phyloP scores from a whole-genome alignment of 1,140 invertebrate species.

The Tetramorium alpestre region DNA sequence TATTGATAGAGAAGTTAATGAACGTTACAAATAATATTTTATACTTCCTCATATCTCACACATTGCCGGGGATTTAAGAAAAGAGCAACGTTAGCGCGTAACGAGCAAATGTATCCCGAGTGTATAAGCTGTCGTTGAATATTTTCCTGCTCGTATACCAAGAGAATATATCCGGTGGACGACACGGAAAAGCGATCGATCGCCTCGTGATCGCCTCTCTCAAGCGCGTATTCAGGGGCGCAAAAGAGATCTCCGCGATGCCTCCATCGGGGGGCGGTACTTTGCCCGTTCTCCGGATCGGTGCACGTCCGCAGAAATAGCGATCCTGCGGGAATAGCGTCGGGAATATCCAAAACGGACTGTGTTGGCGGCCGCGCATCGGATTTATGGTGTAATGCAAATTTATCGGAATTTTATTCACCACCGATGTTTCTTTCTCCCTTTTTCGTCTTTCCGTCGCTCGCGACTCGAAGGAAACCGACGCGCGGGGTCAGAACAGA shows the following conservation, averaged over 20 bases:
- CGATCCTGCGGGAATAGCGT: conserved; percentile 28
- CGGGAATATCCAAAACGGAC: conserved; percentile 38
- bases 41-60: not conserved
- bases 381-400: conserved; percentile 77
- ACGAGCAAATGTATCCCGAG: conserved; percentile 16
- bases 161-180: conserved; percentile 34
- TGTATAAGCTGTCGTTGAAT: conserved; percentile 39
- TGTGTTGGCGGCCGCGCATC: conserved; percentile 25
- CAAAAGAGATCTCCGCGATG: conserved; percentile 52
- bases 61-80: not conserved
- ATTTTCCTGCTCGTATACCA: conserved; percentile 30
- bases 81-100: not conserved
- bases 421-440: conserved; percentile 5
- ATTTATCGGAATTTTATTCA: conserved; percentile 80
- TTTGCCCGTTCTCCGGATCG: conserved; percentile 23
- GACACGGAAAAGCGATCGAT: conserved; percentile 50
- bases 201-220: conserved; percentile 47
- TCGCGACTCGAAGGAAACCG: conserved; percentile 2
- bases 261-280: conserved; percentile 6
- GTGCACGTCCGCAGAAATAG: conserved; percentile 31
- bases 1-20: not conserved
- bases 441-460: conserved; percentile 49
- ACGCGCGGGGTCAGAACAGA: not conserved
- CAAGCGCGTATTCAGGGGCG: conserved; percentile 47
- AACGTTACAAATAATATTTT: not conserved